These are phyloP conservation scores for Apaloderma vittatum DNA, from an alignment of 2,113 vertebrate species.

Conservation along the genomic window DNA sequence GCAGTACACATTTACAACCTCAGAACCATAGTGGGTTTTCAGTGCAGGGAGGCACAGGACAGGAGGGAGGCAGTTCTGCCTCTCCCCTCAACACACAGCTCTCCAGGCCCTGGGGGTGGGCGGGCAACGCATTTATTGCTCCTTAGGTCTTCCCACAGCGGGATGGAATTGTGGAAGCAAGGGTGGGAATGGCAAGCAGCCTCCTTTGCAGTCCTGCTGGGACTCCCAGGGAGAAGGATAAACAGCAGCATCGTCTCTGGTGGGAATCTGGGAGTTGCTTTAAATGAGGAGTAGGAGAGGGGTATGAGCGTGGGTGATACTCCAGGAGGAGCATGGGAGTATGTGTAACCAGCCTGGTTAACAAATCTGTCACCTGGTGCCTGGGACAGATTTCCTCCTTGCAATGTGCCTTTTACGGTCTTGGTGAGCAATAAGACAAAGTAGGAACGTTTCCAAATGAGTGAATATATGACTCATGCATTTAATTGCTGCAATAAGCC, in stretches of 20 bases:
- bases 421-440: not conserved
- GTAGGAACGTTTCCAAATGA: not conserved
- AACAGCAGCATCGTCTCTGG: fast-evolving
- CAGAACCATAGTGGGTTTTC: slow-evolving; percentile 7
- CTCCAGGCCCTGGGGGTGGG: not conserved
- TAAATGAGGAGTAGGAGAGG: not conserved
- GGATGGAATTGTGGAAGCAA: not conserved
- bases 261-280: not conserved
- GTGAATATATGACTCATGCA: not conserved
- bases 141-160: fast-evolving
- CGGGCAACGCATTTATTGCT: not conserved
- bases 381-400: not conserved
- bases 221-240: not conserved
- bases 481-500: not conserved
- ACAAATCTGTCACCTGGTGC: not conserved
- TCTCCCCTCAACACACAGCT: not conserved
- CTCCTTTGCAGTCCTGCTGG: not conserved
- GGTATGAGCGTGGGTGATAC: not conserved
- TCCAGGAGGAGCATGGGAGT: not conserved
- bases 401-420: not conserved
- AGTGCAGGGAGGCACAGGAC: not conserved
- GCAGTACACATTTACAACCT: not conserved
- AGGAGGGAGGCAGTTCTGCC: not conserved
- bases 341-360: not conserved
- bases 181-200: not conserved